Percentiles rank a stretch among this genome's conserved stretches.
Conservation (phyloP, 2,888 invertebrate species). For the Blastobasis lacticolella region DNA sequence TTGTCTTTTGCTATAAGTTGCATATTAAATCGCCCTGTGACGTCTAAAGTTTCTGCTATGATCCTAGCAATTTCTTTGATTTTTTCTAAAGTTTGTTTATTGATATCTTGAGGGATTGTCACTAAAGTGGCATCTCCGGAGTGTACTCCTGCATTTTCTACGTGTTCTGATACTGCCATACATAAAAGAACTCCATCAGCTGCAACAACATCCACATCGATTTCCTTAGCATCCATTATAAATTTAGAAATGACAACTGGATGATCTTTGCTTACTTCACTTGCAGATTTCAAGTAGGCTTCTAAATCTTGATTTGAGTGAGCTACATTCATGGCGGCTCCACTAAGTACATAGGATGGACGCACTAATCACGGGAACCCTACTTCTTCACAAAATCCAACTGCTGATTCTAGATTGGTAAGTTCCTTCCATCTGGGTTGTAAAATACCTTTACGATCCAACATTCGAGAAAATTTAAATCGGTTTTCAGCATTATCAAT, state of each 20-base stretch:
- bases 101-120: slow-evolving; percentile 98
- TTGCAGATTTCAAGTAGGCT: slow-evolving; percentile 93
- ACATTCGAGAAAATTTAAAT: slow-evolving; percentile 98
- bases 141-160: slow-evolving; percentile 98
- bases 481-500: slow-evolving; percentile 99
- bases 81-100: slow-evolving; percentile 89
- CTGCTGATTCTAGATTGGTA: slow-evolving; percentile 91
- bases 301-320: slow-evolving; percentile 93
- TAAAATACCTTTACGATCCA: slow-evolving; percentile 93
- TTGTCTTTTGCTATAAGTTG: slow-evolving; percentile 98
- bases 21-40: slow-evolving; percentile 98
- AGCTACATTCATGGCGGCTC: slow-evolving; percentile 99
- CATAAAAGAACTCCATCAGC: slow-evolving; percentile 94
- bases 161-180: slow-evolving; percentile 98
- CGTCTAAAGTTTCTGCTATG: slow-evolving; percentile 91
- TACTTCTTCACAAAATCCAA: slow-evolving; percentile 93
- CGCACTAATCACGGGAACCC: slow-evolving; percentile 98
- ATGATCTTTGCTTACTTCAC: slow-evolving; percentile 94
- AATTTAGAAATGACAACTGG: slow-evolving; percentile 99
- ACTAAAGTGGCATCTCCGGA: slow-evolving; percentile 98
- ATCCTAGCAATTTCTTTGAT: slow-evolving; percentile 92
- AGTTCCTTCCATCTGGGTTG: slow-evolving; percentile 98
- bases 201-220: slow-evolving; percentile 99
- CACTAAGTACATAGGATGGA: slow-evolving; percentile 98
- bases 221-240: slow-evolving; percentile 97